A percentile compares a stretch with the other conserved stretches of the same genome.
phyloP scores from a whole-genome alignment of 2,113 vertebrate genomes.

The Tinamus guttatus region DNA sequence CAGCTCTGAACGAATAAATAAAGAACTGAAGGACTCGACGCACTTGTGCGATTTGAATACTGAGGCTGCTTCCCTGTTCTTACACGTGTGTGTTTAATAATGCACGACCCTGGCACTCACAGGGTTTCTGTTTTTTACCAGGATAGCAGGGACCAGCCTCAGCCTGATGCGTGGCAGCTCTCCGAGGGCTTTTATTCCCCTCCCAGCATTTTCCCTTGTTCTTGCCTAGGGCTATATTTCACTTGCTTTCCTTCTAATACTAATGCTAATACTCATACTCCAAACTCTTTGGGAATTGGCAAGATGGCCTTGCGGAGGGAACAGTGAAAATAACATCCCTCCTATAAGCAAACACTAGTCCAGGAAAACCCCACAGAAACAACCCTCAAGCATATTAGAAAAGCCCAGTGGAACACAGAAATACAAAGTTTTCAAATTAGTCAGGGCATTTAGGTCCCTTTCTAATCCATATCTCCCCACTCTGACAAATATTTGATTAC shows the following conservation, averaged over 20 bases:
- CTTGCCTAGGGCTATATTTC: not conserved
- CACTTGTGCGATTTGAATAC: not conserved
- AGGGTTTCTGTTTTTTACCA: not conserved
- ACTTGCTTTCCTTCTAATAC: not conserved
- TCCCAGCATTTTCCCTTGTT: no score
- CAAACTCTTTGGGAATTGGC: not conserved
- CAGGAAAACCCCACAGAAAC: not conserved
- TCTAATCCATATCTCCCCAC: not conserved
- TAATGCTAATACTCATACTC: not conserved
- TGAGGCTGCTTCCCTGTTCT: not conserved
- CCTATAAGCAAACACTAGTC: not conserved
- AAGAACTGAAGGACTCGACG: conserved; percentile 16
- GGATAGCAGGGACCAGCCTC: not conserved
- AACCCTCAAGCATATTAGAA: not conserved
- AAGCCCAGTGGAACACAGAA: not conserved
- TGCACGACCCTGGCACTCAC: not conserved
- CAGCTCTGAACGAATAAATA: conserved; percentile 19
- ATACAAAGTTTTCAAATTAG: conserved; percentile 25
- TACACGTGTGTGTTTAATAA: not conserved
- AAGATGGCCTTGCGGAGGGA: not conserved
- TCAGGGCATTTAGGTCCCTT: not conserved
- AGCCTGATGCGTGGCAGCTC: not conserved
- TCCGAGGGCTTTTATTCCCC: not conserved
- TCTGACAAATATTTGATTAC: conserved; percentile 48
- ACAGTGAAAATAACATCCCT: not conserved